phyloP scores from a whole-genome alignment of 2,113 vertebrate species.

The Hiodon tergisus region DNA sequence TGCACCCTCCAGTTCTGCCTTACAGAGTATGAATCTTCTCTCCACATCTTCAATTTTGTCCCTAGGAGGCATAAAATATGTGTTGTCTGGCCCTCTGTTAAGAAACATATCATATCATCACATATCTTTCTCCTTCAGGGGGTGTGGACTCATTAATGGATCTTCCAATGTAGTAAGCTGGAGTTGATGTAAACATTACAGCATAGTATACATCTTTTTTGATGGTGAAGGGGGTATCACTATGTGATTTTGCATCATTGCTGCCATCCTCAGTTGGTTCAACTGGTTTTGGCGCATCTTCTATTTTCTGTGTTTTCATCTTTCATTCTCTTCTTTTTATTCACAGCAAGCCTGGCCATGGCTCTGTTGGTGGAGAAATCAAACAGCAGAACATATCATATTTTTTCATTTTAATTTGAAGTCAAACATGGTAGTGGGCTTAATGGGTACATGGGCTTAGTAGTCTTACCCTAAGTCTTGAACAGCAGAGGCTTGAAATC shows the following conservation, averaged over 20 bases:
- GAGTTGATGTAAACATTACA: not conserved
- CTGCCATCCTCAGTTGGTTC: not conserved
- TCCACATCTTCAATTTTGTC: not conserved
- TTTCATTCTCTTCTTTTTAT: not conserved
- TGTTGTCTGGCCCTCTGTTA: not conserved
- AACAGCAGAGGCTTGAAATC: too few relatives aligned
- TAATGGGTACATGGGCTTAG: too few relatives aligned
- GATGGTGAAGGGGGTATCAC: not conserved
- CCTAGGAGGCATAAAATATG: not conserved
- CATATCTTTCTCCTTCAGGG: not conserved
- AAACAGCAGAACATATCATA: too few relatives aligned
- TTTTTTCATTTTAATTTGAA: too few relatives aligned
- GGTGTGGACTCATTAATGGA: not conserved
- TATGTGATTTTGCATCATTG: not conserved
- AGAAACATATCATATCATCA: not conserved
- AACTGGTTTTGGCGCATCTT: not conserved
- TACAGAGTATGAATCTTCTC: not conserved
- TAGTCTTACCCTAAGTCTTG: too few relatives aligned
- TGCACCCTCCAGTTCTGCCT: not conserved
- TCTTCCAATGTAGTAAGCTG: not conserved
- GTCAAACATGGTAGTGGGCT: too few relatives aligned
- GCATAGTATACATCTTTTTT: not conserved
- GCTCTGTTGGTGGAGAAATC: not conserved
- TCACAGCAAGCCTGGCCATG: not conserved
- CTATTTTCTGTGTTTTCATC: not conserved